These are phyloP conservation scores for Apamea anceps DNA, from an alignment of 2,888 invertebrate genomes.

Conservation along the genomic window DNA sequence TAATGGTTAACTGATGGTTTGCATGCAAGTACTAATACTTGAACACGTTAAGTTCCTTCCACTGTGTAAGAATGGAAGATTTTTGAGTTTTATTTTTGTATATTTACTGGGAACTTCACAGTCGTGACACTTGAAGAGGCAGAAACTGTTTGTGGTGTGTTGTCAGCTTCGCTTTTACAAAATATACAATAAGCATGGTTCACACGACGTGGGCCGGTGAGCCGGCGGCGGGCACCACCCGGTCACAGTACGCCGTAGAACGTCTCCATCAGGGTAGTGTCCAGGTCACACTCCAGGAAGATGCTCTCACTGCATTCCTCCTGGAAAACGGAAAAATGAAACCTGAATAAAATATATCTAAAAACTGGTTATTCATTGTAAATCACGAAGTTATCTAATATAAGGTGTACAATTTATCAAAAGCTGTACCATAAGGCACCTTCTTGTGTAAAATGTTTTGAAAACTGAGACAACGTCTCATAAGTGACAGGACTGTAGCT, in stretches of 20 bases:
- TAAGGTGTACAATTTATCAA: neutral
- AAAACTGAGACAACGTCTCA: neutral
- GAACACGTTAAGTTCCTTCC: slow-evolving; percentile 32
- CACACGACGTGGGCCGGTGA: slow-evolving; percentile 37
- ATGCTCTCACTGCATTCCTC: slow-evolving; percentile 87
- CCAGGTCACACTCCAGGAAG: slow-evolving; percentile 87
- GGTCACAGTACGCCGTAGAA: slow-evolving; percentile 87
- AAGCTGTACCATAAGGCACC: neutral
- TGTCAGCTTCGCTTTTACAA: slow-evolving; percentile 69
- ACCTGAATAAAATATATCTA: neutral
- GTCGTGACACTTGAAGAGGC: slow-evolving; percentile 42
- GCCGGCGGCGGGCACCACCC: slow-evolving; percentile 31
- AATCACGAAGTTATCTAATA: neutral
- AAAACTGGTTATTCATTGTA: neutral
- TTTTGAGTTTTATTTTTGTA: slow-evolving; percentile 52
- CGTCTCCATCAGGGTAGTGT: slow-evolving; percentile 86
- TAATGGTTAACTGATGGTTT: slow-evolving; percentile 76
- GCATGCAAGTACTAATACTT: slow-evolving; percentile 41
- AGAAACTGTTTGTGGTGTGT: slow-evolving; percentile 54
- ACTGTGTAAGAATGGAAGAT: slow-evolving; percentile 37
- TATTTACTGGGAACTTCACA: slow-evolving; percentile 49
- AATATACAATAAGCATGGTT: slow-evolving; percentile 65
- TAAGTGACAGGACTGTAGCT: neutral
- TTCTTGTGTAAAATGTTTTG: neutral
- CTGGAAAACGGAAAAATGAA: slow-evolving; percentile 72